phyloP scores from a whole-genome alignment of 2,797 vertebrate species.

The Cyclopterus lumpus region DNA sequence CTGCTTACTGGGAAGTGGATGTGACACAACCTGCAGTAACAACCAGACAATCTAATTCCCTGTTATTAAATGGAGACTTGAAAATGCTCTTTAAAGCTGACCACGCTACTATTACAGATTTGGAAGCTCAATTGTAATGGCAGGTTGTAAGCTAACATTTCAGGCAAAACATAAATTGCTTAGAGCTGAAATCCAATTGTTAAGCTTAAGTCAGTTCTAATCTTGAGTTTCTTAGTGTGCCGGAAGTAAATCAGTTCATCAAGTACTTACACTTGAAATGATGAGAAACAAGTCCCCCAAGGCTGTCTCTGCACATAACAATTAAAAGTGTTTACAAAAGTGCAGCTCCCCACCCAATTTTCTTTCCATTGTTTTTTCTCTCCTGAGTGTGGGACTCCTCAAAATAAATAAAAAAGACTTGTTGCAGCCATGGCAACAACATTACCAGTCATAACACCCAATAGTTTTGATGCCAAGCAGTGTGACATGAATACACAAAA shows the following conservation, averaged over 20 bases:
- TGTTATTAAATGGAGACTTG: conserved; percentile 63
- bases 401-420: conserved; percentile 21
- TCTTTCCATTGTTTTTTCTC: conserved; percentile 44
- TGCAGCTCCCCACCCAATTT: conserved; percentile 21
- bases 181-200: conserved; percentile 27
- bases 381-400: background rate
- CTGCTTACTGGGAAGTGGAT: conserved; percentile 52
- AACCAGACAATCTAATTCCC: conserved; percentile 61
- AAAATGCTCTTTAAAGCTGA: conserved; percentile 56
- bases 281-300: background rate
- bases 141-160: conserved; percentile 45
- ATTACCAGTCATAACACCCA: conserved; percentile 40
- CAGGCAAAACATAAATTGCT: conserved; percentile 17
- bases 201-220: conserved; percentile 28
- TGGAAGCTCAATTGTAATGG: conserved; percentile 42
- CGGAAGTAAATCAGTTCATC: conserved; percentile 30
- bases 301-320: conserved; percentile 7
- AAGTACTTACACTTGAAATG: conserved; percentile 25
- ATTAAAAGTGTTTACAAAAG: conserved; percentile 44
- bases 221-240: conserved; percentile 12
- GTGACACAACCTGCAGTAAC: conserved; percentile 57
- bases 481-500: conserved; percentile 41
- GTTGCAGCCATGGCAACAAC: conserved; percentile 61
- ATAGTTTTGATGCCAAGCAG: conserved; percentile 48
- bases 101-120: conserved; percentile 43